phyloP scores from a whole-genome alignment of 2,888 invertebrate genomes.

The Eupithecia vulgata region DNA sequence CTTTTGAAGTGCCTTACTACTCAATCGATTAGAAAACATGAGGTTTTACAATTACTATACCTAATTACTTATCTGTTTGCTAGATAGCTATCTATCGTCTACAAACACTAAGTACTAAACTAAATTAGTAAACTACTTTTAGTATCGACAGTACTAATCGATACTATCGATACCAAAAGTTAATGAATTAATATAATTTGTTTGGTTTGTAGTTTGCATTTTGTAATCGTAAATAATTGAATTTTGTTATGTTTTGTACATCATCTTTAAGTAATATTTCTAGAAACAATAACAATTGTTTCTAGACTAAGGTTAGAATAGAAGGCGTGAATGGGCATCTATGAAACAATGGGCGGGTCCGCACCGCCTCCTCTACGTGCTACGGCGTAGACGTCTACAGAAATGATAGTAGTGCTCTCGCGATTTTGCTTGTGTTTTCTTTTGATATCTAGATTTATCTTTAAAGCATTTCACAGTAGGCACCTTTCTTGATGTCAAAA shows the following conservation, averaged over 20 bases:
- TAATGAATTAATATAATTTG: no score
- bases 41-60: neutral
- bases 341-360: constrained; percentile 60
- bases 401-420: neutral
- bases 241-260: no score
- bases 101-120: no score
- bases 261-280: neutral
- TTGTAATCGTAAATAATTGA: no score
- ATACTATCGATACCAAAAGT: no score
- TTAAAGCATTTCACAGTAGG: neutral
- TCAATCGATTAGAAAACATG: neutral
- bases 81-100: no score
- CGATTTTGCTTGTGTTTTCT: neutral
- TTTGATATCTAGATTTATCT: neutral
- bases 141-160: no score
- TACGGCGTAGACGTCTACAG: constrained; percentile 59
- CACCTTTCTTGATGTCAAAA: neutral
- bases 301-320: constrained; percentile 16
- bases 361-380: constrained; percentile 51
- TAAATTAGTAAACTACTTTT: no score
- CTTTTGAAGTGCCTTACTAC: neutral
- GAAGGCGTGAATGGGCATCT: constrained; percentile 53
- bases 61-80: no score
- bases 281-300: constrained; percentile 9
- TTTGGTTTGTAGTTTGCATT: no score